A percentile compares a stretch with the other conserved stretches of the same genome.
phyloP scores from a whole-genome alignment of 2,797 vertebrate genomes.

The Pelochelys cantorii region DNA sequence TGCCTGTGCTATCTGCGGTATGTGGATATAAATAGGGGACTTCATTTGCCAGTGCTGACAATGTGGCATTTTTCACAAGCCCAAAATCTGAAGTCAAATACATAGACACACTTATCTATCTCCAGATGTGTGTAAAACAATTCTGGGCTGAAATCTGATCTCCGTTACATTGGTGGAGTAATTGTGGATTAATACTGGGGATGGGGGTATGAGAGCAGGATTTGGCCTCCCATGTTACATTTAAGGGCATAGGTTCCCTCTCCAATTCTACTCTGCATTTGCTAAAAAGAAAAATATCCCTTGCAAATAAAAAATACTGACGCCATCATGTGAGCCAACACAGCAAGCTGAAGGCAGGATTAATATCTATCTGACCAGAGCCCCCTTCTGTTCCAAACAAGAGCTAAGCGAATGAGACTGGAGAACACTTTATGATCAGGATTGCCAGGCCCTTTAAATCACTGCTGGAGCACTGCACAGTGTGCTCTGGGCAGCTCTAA shows the following conservation, averaged over 20 bases:
- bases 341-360: neutral
- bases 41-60: neutral
- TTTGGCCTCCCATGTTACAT: neutral
- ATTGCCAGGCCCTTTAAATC: too few species aligned
- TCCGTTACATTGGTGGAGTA: neutral
- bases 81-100: neutral
- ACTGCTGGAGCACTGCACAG: too few species aligned
- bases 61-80: neutral
- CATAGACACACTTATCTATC: neutral
- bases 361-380: neutral
- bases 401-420: neutral
- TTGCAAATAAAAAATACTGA: neutral
- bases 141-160: neutral
- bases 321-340: neutral
- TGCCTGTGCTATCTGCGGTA: neutral
- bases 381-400: neutral
- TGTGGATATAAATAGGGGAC: neutral
- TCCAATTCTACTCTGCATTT: rapidly evolving
- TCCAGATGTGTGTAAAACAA: neutral
- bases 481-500: too few species aligned
- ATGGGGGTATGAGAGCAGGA: neutral
- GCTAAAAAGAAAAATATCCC: neutral
- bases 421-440: neutral
- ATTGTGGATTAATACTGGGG: neutral
- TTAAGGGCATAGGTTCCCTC: neutral